Evolutionary conservation across 1,140 invertebrate species (phyloP).

Genomic region (Drosophila guanche): DNA sequence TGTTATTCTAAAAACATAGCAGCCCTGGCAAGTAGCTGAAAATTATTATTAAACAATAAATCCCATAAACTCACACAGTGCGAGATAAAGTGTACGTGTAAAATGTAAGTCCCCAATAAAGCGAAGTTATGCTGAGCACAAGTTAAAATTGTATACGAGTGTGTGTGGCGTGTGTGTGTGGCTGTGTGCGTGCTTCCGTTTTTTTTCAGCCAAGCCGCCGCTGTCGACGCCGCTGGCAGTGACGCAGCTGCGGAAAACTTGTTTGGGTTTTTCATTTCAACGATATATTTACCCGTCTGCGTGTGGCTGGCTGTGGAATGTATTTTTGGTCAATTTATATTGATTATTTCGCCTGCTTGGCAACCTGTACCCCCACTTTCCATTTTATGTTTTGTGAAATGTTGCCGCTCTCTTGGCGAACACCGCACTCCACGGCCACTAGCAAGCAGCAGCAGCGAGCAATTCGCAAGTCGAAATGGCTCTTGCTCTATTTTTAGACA

Average conservation of each 20-base stretch:
- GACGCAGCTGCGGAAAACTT: slow-evolving; percentile 71
- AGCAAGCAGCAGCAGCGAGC: slow-evolving; percentile 27
- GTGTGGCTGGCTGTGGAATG: slow-evolving; percentile 17
- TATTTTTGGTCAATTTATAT: slow-evolving; percentile 48
- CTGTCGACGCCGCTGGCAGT: slow-evolving; percentile 15
- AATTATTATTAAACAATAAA: slow-evolving; percentile 17
- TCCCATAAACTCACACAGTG: slow-evolving; percentile 18
- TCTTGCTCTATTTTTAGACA: slow-evolving; percentile 63
- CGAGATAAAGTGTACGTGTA: slow-evolving; percentile 47
- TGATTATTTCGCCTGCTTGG: slow-evolving; percentile 37
- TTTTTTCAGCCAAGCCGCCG: slow-evolving; percentile 27
- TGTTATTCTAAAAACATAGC: slow-evolving; percentile 58
- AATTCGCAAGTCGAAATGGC: slow-evolving; percentile 32
- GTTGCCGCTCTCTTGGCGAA: too few relatives aligned
- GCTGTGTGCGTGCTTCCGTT: slow-evolving; percentile 18
- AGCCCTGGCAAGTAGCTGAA: slow-evolving; percentile 34
- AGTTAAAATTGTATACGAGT: slow-evolving; percentile 5
- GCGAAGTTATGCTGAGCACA: slow-evolving; percentile 2
- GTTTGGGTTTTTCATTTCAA: slow-evolving; percentile 68
- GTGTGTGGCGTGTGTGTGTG: slow-evolving; percentile 17
- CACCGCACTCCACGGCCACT: slow-evolving; percentile 35
- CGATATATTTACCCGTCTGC: slow-evolving; percentile 20
- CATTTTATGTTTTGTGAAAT: too few relatives aligned
- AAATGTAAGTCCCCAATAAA: slow-evolving; percentile 43
- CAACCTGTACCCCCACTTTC: slow-evolving; percentile 7